Evolutionary conservation across 2,113 vertebrate genomes (phyloP), one percentile per base, ranked within the genome.

Genomic region (Hydropotes inermis): DNA sequence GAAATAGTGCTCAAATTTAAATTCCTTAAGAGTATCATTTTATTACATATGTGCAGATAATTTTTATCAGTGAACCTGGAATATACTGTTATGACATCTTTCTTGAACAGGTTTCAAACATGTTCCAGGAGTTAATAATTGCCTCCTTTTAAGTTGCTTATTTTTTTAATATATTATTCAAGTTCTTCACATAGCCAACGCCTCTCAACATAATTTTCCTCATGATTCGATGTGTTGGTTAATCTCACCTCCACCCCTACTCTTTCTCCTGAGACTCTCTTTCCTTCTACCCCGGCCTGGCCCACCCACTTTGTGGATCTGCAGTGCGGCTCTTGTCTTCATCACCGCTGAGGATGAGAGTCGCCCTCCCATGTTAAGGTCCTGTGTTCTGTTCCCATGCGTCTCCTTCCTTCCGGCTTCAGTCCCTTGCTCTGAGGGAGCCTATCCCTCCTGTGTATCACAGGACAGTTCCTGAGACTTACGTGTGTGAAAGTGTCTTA

Each of bases 101-200:
- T 85, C 58, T 95, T 76, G 28, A 64, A 36, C 10, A 85, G 87
- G n/a, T 78, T 91, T 91, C 81, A 79, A 4, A 45, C 39, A 15
- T 97, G 64, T 47, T 87, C 81, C 36, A 83, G 61, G 30, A 85
- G 52, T 88, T 82, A 84, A 81, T 89, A 74, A 83, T 86, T 50
- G 33, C 61, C n/a, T 78, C 55, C 70, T 78, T 91, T 57, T 21
- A 52, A 28, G 83, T 67, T 82, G 27, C 70, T 43, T 55, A 6
- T 67, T 67, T 39, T 84, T 91, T 83, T 39, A 74, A 47, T 74
- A 5, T 74, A 11, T 89, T 60, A 54, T 33, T 28, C 39, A 88
- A 54, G 87, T 91, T 67, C 14, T 43, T 9, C 76, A 33, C 47
- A 33, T 54, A 92, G 45, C 60, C 54, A 92, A 21, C 14, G 84